Evolutionary conservation across 2,797 vertebrate genomes (phyloP), one percentile per base, ranked within the genome.

Genomic region (Mus minutoides): DNA sequence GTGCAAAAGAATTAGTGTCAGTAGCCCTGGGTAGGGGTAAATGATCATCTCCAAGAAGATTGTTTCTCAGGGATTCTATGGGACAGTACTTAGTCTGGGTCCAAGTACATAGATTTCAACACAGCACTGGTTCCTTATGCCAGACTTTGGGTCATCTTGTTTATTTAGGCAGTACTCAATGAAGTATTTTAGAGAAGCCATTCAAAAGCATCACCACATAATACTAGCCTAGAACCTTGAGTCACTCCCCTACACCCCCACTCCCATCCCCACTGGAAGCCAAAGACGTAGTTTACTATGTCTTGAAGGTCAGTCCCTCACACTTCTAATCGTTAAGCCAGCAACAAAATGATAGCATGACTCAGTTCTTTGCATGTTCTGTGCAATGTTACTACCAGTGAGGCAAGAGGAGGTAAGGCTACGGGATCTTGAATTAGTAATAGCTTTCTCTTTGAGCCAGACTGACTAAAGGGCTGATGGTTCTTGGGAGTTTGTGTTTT

Each of bases 401-500:
- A 22, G 31, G 34, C 90, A 83, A 94, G 91, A 80, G 64, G 64
- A 75, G 56, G 46, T 8, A 29, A 93, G 96, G 31, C 29, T 75
- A 11, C 10, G 26, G 56, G 58, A 43, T 60, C 52, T 17, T 58
- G 67, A 94, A 75, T 85, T 14, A 82, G 88, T 62, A 93, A 93
- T 6, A 90, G 76, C n/a, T 5, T 87, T 94, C 71, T 85, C 86
- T 87, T 79, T 43, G 26, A 88, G 88, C 88, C 60, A 92, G 88
- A 54, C 69, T 78, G 92, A 88, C 34, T 56, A 54, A 89, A 83
- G 79, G 60, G 64, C 58, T 91, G 52, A 78, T 90, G 60, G 85
- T 69, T 97, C 95, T 87, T 80, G 78, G 92, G 84, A 96, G 88
- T 96, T 46, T 93, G 71, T 92, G 29, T 93, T 93, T 93, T 96